These are phyloP conservation scores for Mastomys natalensis DNA, from an alignment of 2,113 vertebrate genomes.

Conservation along the genomic window DNA sequence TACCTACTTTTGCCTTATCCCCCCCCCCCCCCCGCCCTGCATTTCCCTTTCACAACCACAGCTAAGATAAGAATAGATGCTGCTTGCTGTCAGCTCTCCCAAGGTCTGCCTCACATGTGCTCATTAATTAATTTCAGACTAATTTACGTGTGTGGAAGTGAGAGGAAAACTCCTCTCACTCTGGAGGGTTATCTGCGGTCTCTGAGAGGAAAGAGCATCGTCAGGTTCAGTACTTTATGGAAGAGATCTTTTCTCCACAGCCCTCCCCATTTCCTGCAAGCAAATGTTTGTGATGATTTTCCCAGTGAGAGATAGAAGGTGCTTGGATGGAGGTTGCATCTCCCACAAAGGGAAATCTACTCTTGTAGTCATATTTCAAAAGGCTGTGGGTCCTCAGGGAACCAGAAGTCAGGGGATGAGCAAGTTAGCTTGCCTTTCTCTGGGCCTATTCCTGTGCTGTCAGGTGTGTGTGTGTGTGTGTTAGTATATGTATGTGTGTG, in stretches of 20 bases:
- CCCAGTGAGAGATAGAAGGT: not conserved
- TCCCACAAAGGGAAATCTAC: not conserved
- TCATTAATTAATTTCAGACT: not conserved
- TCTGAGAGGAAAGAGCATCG: not conserved
- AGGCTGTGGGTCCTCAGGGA: not conserved
- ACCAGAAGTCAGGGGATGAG: not conserved
- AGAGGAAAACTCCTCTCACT: not conserved
- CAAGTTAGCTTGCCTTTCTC: not conserved
- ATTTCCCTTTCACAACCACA: not conserved
- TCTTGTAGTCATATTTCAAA: not conserved
- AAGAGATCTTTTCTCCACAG: not conserved
- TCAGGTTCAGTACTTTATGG: not conserved
- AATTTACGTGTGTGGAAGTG: not conserved
- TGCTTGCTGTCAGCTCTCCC: not conserved
- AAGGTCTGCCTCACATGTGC: not conserved
- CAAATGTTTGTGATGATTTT: not conserved
- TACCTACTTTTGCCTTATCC: conserved; percentile 16
- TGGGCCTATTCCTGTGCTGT: not conserved
- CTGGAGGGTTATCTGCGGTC: not conserved
- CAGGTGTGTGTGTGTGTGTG: not conserved
- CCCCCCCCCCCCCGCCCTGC: not conserved
- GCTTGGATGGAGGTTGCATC: not conserved
- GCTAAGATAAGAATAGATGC: not conserved
- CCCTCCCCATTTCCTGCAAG: not conserved
- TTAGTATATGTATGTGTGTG: not conserved